Evolutionary conservation across 2,888 invertebrate species (phyloP), one percentile per base, ranked within the genome.

Genomic region (Odontomyia ornata): DNA sequence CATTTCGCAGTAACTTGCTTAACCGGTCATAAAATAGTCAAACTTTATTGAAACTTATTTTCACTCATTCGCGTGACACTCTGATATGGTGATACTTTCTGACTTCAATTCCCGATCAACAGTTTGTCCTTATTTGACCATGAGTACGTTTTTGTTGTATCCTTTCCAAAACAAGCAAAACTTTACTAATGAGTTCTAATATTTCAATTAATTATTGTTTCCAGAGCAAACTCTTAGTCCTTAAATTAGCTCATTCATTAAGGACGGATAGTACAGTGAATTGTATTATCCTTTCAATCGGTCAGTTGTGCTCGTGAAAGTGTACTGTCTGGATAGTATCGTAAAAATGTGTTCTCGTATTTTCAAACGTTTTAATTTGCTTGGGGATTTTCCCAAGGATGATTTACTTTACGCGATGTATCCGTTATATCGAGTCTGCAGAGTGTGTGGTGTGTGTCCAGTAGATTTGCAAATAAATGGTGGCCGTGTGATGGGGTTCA

Each of bases 391-490:
- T 30, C 52, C 65, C 4, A 65, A 56, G 52, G 36, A 76, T 21
- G 76, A 76, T 56, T 36, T 76, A 7, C 11, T 67, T 1, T 76
- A 47, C 21, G 76, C 76, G 4, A 56, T 67, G 30, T 76, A 76
- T 76, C 76, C 76, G 15, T 52, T 76, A 43, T 67, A 52, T 23
- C 25, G 23, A 56, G 23, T 65, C 18, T 67, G 76, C 36, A 76
- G 30, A 30, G 46, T 65, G 27, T 76, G 52, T 43, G 76, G 76
- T 36, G 27, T 76, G 21, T 76, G 65, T 23, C 76, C 76, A 18
- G 47, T 76, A 4, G 27, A 21, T 13, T 18, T 67, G n/a, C n/a
- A 67, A 21, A 11, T 67, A 9, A 18, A 65, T 21, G 25, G 52
- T 30, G 56, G 57, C 4, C 60, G 30, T 23, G 36, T n/a, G 1